A percentile compares a stretch with the other conserved stretches of the same genome.
Conservation (phyloP, 2,888 invertebrate species). For the Lepetodrilus schrolli region DNA sequence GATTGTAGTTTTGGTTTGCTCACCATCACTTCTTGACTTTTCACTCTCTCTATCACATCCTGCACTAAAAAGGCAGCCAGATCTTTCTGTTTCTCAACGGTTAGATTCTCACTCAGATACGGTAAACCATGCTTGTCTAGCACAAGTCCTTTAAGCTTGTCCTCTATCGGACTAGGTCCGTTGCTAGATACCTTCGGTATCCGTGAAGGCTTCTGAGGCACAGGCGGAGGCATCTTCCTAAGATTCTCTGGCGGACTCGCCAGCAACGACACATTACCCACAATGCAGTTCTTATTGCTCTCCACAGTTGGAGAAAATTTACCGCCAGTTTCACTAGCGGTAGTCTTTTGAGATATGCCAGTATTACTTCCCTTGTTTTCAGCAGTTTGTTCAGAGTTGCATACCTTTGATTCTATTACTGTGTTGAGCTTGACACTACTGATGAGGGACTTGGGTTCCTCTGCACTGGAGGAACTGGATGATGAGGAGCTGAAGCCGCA, state of each 20-base stretch:
- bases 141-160: neutral
- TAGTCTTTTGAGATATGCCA: neutral
- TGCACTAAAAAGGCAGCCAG: conserved; percentile 26
- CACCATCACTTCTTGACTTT: neutral
- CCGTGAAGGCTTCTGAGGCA: conserved; percentile 44
- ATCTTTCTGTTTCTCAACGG: conserved; percentile 28
- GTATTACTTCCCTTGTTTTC: conserved; percentile 15
- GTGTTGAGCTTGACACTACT: conserved; percentile 31
- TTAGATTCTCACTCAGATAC: conserved; percentile 14
- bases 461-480: conserved; percentile 53
- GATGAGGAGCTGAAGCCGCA: conserved; percentile 59
- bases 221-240: conserved; percentile 46
- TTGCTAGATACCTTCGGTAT: neutral
- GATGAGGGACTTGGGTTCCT: conserved; percentile 35
- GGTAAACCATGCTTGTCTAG: conserved; percentile 21
- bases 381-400: conserved; percentile 27
- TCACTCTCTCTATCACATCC: conserved; percentile 29
- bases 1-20: conserved; percentile 39
- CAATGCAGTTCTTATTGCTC: neutral
- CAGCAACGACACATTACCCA: conserved; percentile 7
- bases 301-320: too few species aligned
- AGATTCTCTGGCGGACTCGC: conserved; percentile 7
- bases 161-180: neutral
- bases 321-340: neutral
- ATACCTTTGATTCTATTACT: neutral